Conservation (phyloP, 2,113 vertebrate genomes). For the Platysternon megacephalum region DNA sequence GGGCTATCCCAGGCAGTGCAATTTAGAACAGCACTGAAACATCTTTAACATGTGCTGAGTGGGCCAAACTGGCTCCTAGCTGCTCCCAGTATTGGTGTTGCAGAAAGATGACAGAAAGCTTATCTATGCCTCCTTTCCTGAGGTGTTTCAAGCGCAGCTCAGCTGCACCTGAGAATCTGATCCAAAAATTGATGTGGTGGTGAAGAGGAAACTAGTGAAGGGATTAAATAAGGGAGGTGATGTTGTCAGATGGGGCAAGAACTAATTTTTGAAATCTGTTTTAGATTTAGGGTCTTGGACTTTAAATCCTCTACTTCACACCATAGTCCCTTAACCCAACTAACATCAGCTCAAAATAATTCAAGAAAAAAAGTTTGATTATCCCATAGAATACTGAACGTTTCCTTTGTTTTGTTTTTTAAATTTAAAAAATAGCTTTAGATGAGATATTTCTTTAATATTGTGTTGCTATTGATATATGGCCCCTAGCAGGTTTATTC, state of each 20-base stretch:
- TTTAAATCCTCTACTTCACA: conserved; percentile 1
- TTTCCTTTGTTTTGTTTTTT: not conserved
- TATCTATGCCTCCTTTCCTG: not conserved
- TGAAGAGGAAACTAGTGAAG: not conserved
- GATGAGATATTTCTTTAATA: not conserved
- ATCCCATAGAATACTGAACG: not conserved
- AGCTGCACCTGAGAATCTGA: not conserved
- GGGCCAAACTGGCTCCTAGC: not conserved
- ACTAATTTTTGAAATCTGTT: not conserved
- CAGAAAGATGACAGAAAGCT: not conserved
- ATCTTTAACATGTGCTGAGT: not conserved
- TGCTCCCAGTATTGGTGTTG: not conserved
- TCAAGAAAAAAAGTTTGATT: not conserved
- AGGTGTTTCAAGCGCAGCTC: not conserved
- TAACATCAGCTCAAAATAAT: not conserved
- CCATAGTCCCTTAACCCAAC: not conserved
- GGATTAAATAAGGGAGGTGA: not conserved
- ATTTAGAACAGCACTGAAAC: not conserved
- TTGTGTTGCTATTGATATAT: not conserved
- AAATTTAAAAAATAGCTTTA: not conserved
- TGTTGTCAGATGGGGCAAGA: not conserved
- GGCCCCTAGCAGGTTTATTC: conserved; percentile 23
- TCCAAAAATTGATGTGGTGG: not conserved
- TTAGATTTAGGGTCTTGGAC: not conserved
- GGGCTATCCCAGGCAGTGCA: not conserved